These are phyloP conservation scores for Nezara viridula DNA, from an alignment of 2,888 invertebrate species.

Conservation along the genomic window DNA sequence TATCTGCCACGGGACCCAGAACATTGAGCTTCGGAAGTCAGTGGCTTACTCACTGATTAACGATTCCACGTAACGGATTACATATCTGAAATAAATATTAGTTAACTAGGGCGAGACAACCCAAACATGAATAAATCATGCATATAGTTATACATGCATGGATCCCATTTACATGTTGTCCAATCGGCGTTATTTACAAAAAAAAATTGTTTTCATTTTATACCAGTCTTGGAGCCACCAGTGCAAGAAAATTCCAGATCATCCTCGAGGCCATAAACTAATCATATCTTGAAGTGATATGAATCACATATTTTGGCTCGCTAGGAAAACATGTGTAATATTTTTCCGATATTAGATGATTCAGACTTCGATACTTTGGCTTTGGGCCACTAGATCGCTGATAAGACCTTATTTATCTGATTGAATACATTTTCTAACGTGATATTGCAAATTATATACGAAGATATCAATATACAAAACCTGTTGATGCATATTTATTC, in stretches of 20 bases:
- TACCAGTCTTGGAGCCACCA: background rate
- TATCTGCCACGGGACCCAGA: no score
- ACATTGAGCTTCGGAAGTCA: no score
- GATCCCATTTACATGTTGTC: no score
- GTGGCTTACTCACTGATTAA: no score
- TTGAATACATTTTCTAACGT: background rate
- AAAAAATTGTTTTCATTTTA: no score
- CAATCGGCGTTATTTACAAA: no score
- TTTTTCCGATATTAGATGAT: background rate
- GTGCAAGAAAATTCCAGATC: background rate
- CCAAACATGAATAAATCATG: no score
- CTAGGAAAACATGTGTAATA: background rate
- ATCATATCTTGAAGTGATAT: background rate
- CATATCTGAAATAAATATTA: no score
- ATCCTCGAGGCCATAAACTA: background rate
- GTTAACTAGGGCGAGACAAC: no score
- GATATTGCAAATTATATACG: background rate
- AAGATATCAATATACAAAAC: background rate
- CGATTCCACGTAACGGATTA: no score
- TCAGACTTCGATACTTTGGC: background rate
- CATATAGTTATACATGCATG: no score
- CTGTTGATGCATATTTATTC: background rate
- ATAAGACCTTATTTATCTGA: background rate
- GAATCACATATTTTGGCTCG: background rate
- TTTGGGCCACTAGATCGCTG: background rate